Conservation (phyloP, 2,113 vertebrate genomes). For the Raja brachyura region DNA sequence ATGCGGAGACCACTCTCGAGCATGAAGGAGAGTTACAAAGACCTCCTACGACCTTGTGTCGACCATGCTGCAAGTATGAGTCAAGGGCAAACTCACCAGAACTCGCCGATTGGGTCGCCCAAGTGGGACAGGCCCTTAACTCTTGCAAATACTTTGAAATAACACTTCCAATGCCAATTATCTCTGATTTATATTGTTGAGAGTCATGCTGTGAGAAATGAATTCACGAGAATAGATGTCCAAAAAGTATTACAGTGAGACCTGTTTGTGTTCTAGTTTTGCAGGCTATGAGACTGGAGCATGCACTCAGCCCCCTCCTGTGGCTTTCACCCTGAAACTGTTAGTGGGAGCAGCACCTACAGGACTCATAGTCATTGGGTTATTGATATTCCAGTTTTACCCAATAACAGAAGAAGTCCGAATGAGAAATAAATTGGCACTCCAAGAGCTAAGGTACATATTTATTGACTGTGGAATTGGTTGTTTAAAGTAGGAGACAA, state of each 20-base stretch:
- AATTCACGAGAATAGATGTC: neutral
- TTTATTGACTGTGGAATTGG: neutral
- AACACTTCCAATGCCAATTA: neutral
- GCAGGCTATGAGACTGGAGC: constrained; percentile 75
- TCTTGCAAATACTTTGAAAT: neutral
- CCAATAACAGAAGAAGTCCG: constrained; percentile 72
- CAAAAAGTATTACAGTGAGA: neutral
- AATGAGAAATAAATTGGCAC: constrained; percentile 62
- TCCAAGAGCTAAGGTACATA: constrained; percentile 69
- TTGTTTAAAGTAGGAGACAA: no score
- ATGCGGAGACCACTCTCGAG: no score
- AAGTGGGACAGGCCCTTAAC: neutral
- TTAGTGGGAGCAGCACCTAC: constrained; percentile 81
- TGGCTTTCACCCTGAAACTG: constrained; percentile 80
- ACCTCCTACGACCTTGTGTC: no score
- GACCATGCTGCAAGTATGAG: no score
- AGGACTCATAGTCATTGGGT: constrained; percentile 72
- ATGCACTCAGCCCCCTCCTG: constrained; percentile 69
- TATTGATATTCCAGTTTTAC: constrained; percentile 76
- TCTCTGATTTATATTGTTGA: neutral
- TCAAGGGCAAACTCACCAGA: no score
- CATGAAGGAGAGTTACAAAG: no score
- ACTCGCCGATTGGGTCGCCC: no score
- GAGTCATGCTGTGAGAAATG: neutral
- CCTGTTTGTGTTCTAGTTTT: constrained; percentile 60